A percentile compares a stretch with the other conserved stretches of the same genome.
These are phyloP conservation scores for Neosilurus hyrtlii DNA, from an alignment of 2,797 vertebrate species.

Conservation along the genomic window DNA sequence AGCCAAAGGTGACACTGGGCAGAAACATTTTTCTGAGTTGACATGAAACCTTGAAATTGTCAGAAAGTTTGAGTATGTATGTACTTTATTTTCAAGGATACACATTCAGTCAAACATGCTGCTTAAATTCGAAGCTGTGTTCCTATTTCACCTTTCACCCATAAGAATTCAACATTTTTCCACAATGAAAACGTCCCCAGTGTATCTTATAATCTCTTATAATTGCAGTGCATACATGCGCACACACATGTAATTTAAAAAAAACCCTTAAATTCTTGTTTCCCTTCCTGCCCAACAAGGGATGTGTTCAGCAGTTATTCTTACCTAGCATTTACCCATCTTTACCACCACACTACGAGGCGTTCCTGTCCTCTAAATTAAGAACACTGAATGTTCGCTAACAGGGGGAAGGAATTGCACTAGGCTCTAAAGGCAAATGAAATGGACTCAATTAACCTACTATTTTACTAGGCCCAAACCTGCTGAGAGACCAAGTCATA, in stretches of 20 bases:
- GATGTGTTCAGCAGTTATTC: conserved; percentile 2
- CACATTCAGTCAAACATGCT: not conserved
- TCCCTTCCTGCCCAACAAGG: not conserved
- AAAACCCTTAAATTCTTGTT: not conserved
- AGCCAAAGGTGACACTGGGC: not conserved
- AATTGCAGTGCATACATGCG: not conserved
- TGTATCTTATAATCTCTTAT: not conserved
- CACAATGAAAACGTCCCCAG: not conserved
- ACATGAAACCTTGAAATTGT: not conserved
- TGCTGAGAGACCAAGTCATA: conserved; percentile 52
- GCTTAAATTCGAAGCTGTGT: not conserved
- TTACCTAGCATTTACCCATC: not conserved
- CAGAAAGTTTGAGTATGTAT: not conserved
- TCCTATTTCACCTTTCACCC: conserved; percentile 10
- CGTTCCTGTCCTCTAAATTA: conserved; percentile 52
- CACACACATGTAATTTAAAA: not conserved
- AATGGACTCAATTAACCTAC: conserved; percentile 69
- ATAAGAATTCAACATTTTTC: not conserved
- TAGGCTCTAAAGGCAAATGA: conserved; percentile 63
- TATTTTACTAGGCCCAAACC: conserved; percentile 67
- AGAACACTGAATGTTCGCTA: conserved; percentile 70
- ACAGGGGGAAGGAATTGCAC: conserved; percentile 62
- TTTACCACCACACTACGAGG: conserved; percentile 41
- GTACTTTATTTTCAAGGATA: not conserved
- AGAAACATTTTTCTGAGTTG: not conserved